A percentile compares a stretch with the other conserved stretches of the same genome.
Conservation (phyloP, 2,888 invertebrate genomes). For the Pilophorus perplexus region DNA sequence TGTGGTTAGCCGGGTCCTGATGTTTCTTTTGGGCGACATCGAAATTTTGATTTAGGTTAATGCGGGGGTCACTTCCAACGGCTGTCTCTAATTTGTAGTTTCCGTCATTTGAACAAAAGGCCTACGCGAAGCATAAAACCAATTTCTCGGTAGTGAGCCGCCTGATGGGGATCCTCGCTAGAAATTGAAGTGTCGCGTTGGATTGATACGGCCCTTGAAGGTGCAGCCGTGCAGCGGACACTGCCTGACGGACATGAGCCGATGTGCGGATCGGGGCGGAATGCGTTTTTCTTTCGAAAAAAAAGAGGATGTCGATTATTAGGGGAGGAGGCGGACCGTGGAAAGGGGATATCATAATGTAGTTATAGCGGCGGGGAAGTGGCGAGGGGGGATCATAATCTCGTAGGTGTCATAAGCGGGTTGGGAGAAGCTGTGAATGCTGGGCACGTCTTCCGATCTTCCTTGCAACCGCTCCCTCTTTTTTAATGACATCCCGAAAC, state of each 20-base stretch:
- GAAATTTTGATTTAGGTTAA: too few relatives aligned
- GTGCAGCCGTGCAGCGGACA: neutral
- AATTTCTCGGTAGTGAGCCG: slow-evolving; percentile 11
- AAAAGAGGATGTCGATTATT: slow-evolving; percentile 24
- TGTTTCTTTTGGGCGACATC: too few relatives aligned
- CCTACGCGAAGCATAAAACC: neutral
- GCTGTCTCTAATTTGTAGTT: too few relatives aligned
- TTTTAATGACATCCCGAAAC: slow-evolving; percentile 16
- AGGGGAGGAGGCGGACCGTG: slow-evolving; percentile 7
- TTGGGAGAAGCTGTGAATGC: slow-evolving; percentile 5
- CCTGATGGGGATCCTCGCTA: neutral
- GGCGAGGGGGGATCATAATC: neutral
- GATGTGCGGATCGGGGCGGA: neutral
- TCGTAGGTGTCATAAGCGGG: slow-evolving; percentile 13
- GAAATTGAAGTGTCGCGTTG: slow-evolving; percentile 22
- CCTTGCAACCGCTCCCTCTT: neutral
- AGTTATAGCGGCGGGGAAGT: too few relatives aligned
- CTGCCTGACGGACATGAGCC: slow-evolving; percentile 6
- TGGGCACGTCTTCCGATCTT: slow-evolving; percentile 22
- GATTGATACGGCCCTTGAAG: slow-evolving; percentile 20
- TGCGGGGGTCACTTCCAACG: too few relatives aligned
- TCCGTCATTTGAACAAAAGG: too few relatives aligned
- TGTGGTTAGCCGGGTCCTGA: too few relatives aligned
- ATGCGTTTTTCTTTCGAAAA: slow-evolving; percentile 5
- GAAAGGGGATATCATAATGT: neutral